Conservation (phyloP, 1,140 invertebrate species). For the Apis cerana region DNA sequence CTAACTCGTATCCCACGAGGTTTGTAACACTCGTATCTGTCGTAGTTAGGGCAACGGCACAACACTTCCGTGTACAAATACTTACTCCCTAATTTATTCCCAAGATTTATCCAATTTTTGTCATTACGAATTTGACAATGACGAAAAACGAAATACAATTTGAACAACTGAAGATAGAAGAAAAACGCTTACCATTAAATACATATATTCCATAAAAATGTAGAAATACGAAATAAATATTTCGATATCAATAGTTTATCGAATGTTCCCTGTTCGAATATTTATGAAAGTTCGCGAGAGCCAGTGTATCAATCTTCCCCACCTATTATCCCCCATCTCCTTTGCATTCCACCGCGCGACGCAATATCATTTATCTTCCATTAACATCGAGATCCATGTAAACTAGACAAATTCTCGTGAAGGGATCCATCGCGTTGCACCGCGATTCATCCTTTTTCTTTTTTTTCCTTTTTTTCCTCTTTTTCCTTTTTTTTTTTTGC, state of each 20-base stretch:
- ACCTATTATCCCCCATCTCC: not conserved
- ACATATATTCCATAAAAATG: not conserved
- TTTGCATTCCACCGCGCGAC: slow-evolving; percentile 21
- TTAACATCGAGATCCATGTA: slow-evolving; percentile 45
- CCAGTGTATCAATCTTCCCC: slow-evolving; percentile 33
- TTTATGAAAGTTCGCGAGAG: slow-evolving; percentile 30
- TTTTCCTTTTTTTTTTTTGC: not conserved
- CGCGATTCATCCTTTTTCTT: not conserved
- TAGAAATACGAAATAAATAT: not conserved
- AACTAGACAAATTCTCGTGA: slow-evolving; percentile 42
- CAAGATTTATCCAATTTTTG: not conserved
- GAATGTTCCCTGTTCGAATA: slow-evolving; percentile 11
- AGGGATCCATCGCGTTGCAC: not conserved
- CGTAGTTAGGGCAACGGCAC: not conserved
- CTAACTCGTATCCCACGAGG: not conserved
- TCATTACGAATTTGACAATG: not conserved
- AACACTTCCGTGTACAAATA: not conserved
- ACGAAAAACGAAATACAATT: not conserved
- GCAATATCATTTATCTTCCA: slow-evolving; percentile 48
- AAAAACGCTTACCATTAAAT: not conserved
- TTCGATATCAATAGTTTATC: not conserved
- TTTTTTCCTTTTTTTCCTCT: too few relatives aligned
- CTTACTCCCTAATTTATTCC: too few relatives aligned
- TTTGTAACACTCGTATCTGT: not conserved
- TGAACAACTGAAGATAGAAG: too few relatives aligned